Conservation (phyloP, 37 sponge, comb jelly and placozoan genomes). For the Ephydatia muelleri region DNA sequence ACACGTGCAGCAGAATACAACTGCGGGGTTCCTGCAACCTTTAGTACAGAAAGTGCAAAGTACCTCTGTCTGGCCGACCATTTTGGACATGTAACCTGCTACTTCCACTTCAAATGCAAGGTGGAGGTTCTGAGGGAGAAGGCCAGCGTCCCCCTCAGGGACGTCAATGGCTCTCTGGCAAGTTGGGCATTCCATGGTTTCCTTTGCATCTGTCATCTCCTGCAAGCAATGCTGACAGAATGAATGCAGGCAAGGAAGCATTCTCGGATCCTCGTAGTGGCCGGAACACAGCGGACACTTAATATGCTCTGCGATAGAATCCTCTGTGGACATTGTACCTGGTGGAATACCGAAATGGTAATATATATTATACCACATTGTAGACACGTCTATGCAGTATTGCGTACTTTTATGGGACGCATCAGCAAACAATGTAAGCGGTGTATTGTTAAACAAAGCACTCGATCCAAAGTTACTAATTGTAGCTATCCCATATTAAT, state of each 20-base stretch:
- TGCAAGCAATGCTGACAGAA: background rate
- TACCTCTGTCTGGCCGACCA: background rate
- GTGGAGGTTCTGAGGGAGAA: conserved; percentile 25
- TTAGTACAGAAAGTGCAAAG: conserved; percentile 33
- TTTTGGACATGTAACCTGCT: conserved; percentile 27
- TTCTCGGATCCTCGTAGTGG: background rate
- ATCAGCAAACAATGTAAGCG: no score
- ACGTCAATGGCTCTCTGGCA: background rate
- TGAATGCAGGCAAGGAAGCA: background rate
- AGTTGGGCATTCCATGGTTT: background rate
- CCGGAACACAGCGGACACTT: background rate
- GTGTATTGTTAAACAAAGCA: no score
- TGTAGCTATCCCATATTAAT: no score
- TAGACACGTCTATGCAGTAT: no score
- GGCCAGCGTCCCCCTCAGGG: conserved; percentile 19
- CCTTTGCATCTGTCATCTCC: background rate
- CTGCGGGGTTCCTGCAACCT: conserved; percentile 9
- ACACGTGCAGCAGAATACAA: conserved; percentile 36
- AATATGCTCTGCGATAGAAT: background rate
- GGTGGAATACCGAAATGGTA: no score
- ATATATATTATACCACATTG: no score
- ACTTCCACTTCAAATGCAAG: conserved; percentile 42
- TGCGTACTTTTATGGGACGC: no score
- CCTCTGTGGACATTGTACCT: background rate
- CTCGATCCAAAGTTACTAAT: no score